Base-by-base conservation (phyloP, 2,888 invertebrate genomes). In the Ormyrus nitidulus region DNA sequence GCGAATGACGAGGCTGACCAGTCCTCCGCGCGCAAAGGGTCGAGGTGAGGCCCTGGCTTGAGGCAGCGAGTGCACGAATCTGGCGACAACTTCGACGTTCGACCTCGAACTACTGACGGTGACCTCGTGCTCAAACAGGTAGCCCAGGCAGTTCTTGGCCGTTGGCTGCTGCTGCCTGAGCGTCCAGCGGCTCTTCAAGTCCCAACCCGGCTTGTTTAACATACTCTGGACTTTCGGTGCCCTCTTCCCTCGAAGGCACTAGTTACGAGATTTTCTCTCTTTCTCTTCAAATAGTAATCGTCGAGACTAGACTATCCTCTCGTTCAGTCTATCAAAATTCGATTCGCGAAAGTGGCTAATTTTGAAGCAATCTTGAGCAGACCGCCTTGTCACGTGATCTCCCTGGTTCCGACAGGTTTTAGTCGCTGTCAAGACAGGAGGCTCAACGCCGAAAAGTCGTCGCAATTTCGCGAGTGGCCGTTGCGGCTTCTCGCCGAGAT, bases 111-210 rank as follows among this genome's bases (percentile, higher is more conserved):
- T 86, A 44, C 83, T 84, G 19, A 88, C 83, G 19, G 85, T 84
- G 19, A 88, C 85, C 68, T 87, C 86, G 81, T 88, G 88, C 70
- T 88, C 88, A 79, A 88, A 82, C 61, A 87, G 68, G 19, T 19
- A 77, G 44, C 13, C 53, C 51, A 58, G 58, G 19, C 71, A 19
- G 19, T 46, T 44, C 10, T 65, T 65, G 5, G 46, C 53, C 62
- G 75, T 13, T 8, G 69, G 51, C 74, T 9, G 69, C 77, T 80
- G 56, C 76, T 58, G 84, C 79, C 84, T 82, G 69, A 87, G 80
- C 66, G 83, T 83, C 87, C 87, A 87, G 80, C 84, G 84, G 82
- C 86, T 87, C 81, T 78, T 85, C 76, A 87, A 61, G 11, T 83
- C 81, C 86, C 86, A 86, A 56, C 34, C 66, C 7, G 84, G 70